A percentile compares a stretch with the other conserved stretches of the same genome.
These are phyloP conservation scores for Stegophylla sp. DNA, from an alignment of 2,888 invertebrate species.

Conservation along the genomic window DNA sequence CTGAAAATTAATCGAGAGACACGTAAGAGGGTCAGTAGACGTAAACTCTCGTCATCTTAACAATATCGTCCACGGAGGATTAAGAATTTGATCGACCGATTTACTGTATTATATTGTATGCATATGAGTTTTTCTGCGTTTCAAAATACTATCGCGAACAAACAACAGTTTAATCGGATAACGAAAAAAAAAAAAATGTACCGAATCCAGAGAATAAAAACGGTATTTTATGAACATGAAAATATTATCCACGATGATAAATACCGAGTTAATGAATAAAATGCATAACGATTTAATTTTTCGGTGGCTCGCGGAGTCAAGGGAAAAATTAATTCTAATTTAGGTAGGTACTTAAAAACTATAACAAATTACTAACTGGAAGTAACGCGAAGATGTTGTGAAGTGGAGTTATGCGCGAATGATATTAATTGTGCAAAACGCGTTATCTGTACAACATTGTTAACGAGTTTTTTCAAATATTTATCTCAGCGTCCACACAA, in stretches of 20 bases:
- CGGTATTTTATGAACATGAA: background rate
- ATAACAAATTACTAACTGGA: background rate
- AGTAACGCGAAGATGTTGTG: background rate
- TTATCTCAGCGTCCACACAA: too few relatives aligned
- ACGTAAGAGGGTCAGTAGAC: background rate
- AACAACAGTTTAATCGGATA: background rate
- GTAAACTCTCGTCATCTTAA: background rate
- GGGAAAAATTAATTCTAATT: background rate
- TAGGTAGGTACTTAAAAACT: background rate
- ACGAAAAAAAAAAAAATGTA: constrained; percentile 11
- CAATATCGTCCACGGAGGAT: background rate
- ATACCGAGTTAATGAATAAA: too few relatives aligned
- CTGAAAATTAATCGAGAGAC: too few relatives aligned
- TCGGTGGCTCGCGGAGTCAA: background rate
- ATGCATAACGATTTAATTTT: constrained; percentile 2
- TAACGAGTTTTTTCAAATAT: background rate
- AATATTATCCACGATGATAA: background rate
- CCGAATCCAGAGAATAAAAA: constrained; percentile 1
- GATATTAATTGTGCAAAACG: background rate
- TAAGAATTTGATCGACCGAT: background rate
- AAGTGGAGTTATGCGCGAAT: background rate
- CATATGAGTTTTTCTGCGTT: background rate
- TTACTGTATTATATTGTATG: background rate
- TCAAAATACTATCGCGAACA: background rate
- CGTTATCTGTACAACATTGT: background rate